A percentile compares a stretch with the other conserved stretches of the same genome.
These are phyloP conservation scores for Carlito syrichta DNA, from an alignment of 2,113 vertebrate species.

Conservation along the genomic window DNA sequence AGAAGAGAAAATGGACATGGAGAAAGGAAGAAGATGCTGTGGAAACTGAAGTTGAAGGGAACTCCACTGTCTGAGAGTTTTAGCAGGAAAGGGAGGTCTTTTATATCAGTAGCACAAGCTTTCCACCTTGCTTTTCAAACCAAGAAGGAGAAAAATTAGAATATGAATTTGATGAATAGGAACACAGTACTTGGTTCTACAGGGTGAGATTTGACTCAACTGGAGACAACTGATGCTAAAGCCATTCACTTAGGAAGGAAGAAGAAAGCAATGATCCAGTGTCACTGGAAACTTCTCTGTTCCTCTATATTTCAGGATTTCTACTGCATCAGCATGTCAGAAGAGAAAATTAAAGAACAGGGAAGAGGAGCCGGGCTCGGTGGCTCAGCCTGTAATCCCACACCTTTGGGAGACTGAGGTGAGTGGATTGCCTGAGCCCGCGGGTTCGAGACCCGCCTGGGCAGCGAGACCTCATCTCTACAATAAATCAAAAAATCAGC, in stretches of 20 bases:
- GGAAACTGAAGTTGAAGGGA: conserved; percentile 90
- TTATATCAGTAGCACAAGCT: conserved; percentile 88
- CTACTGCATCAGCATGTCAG: conserved; percentile 88
- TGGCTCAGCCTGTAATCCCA: too few species aligned
- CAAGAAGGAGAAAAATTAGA: conserved; percentile 92
- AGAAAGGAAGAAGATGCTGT: conserved; percentile 89
- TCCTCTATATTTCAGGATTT: conserved; percentile 89
- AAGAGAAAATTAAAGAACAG: conserved; percentile 93
- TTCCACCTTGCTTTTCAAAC: conserved; percentile 86
- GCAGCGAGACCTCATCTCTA: too few species aligned
- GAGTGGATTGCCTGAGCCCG: too few species aligned
- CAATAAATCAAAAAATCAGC: too few species aligned
- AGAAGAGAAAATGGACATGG: conserved; percentile 85
- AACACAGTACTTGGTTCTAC: conserved; percentile 89
- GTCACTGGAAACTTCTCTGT: conserved; percentile 89
- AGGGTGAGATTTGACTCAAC: conserved; percentile 90
- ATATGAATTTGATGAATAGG: conserved; percentile 91
- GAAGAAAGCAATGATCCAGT: conserved; percentile 90
- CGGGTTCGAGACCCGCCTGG: too few species aligned
- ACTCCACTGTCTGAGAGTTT: conserved; percentile 91
- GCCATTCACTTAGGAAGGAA: conserved; percentile 89
- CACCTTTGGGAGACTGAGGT: too few species aligned
- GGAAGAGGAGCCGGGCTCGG: too few species aligned
- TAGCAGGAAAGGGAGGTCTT: conserved; percentile 90
- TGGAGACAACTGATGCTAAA: conserved; percentile 88